phyloP scores from a whole-genome alignment of 2,888 invertebrate genomes.

The Cosmia pyralina region DNA sequence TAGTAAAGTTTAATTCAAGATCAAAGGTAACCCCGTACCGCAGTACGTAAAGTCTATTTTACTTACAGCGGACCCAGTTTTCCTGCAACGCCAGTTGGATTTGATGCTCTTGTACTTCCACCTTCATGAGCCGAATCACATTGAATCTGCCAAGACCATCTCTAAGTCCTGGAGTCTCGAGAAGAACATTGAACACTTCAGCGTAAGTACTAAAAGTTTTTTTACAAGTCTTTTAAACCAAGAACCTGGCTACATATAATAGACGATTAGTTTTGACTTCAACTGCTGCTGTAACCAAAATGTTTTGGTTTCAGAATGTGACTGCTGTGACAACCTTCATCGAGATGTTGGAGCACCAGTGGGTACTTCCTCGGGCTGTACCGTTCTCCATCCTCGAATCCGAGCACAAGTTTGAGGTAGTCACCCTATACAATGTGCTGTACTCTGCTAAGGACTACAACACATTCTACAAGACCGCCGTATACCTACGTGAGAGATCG shows the following conservation, averaged over 20 bases:
- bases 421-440: constrained; percentile 92
- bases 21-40: not conserved
- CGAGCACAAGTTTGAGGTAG: constrained; percentile 91
- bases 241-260: no score
- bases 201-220: constrained; percentile 74
- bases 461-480: constrained; percentile 92
- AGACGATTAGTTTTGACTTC: not conserved
- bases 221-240: not conserved
- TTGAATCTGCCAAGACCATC: constrained; percentile 86
- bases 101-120: constrained; percentile 86
- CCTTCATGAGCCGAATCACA: constrained; percentile 90
- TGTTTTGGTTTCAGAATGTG: constrained; percentile 82
- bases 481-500: constrained; percentile 92
- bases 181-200: constrained; percentile 86
- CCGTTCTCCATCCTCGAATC: constrained; percentile 90
- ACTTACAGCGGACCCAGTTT: constrained; percentile 86
- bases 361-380: constrained; percentile 89
- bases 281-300: not conserved
- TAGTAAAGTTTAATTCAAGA: not conserved
- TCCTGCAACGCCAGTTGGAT: constrained; percentile 82
- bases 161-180: constrained; percentile 88
- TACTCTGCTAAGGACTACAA: constrained; percentile 93
- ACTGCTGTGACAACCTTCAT: constrained; percentile 90
- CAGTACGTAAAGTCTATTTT: not conserved
- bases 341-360: constrained; percentile 86